A percentile compares a stretch with the other conserved stretches of the same genome.
These are phyloP conservation scores for Coptodon bakossiorum DNA, from an alignment of 2,113 vertebrate genomes.

Conservation along the genomic window DNA sequence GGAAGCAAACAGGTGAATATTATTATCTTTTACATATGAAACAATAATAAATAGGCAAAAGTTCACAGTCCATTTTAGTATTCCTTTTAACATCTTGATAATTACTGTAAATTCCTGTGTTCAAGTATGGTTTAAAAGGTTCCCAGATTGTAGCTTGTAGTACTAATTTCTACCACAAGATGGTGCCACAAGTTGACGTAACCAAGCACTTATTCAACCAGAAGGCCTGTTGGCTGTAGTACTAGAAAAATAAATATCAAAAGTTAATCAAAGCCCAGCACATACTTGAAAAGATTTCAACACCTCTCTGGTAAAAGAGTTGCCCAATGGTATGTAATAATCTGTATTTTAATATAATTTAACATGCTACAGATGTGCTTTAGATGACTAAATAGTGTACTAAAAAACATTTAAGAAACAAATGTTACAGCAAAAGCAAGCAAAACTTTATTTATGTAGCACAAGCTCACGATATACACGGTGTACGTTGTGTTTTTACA, in stretches of 20 bases:
- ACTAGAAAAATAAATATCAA: not conserved
- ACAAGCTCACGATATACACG: not conserved
- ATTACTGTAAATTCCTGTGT: not conserved
- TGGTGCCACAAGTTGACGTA: not conserved
- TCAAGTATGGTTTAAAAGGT: not conserved
- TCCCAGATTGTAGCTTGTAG: fast-evolving
- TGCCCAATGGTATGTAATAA: not conserved
- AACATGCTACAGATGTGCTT: not conserved
- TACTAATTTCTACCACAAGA: not conserved
- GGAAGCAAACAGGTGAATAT: not conserved
- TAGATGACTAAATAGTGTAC: not conserved
- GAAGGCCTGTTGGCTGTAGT: fast-evolving
- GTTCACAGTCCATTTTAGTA: fast-evolving
- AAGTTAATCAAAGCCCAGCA: fast-evolving
- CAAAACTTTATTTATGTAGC: not conserved
- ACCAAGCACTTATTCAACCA: not conserved
- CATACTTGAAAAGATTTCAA: not conserved
- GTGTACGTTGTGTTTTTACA: not conserved
- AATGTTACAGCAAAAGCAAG: not conserved
- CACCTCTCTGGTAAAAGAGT: not conserved
- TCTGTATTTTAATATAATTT: not conserved
- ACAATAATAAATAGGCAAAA: not conserved
- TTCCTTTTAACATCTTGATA: not conserved
- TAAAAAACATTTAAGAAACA: not conserved
- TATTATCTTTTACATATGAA: not conserved